Evolutionary conservation across 2,888 invertebrate species (phyloP), one percentile per base, ranked within the genome.

Genomic region (Ochropleura leucogaster): DNA sequence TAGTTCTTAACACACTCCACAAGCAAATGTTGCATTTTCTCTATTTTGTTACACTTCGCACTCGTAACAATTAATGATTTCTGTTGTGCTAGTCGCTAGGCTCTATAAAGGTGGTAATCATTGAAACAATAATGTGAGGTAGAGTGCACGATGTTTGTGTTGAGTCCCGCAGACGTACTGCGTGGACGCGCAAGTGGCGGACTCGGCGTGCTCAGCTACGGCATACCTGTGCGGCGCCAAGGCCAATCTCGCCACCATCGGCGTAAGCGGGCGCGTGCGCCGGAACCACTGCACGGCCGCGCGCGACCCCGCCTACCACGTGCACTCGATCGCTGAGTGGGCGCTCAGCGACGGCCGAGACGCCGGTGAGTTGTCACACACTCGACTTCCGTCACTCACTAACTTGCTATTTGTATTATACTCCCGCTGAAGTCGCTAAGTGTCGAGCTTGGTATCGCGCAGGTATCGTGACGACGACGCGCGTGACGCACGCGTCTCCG

Each of bases 401-500:
- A 46, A 53, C 14, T 49, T 18, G 20, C 30, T 40, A 12, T 8
- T 59, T 16, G 5, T 42, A 6, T 4, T 30, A 12, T n/a, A 44
- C 5, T 40, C 16, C 9, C 16, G 10, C 14, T 16, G 6, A 16
- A 53, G 30, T 51, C 40, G 51, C 44, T 42, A 53, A 72, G n/a
- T 16, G n/a, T 20, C 57, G 20, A 8, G 4, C 30, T 68, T 67
- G 67, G 1, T 30, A 30, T 30, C 30, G 30, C 30, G 30, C 89
- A 93, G 97, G 97, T 0, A 92, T 98, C n/a, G 98, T 98, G 42
- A 98, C 98, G 14, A 98, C 98, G 3, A 98, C 98, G 0, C 96
- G 98, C 72, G 97, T 98, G 1, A 98, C 98, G 0, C 98, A 98
- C 91, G 98, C 98, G 7, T 98, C 98, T 0, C 98, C 98, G 0